These are phyloP conservation scores for Alcis repandata DNA, from an alignment of 2,888 invertebrate species.

Conservation along the genomic window DNA sequence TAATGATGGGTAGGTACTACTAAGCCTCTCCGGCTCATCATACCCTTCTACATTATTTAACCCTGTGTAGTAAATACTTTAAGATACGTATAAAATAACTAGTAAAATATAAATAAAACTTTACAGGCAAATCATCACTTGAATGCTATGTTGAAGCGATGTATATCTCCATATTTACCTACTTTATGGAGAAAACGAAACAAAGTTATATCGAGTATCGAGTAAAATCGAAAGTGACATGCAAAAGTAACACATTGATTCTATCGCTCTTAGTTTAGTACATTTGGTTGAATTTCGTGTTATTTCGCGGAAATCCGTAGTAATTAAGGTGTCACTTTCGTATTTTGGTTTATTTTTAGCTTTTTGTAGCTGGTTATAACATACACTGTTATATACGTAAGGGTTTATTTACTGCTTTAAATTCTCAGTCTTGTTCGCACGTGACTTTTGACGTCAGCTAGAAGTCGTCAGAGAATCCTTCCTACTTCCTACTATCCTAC, in stretches of 20 bases:
- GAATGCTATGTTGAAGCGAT: conserved; percentile 1
- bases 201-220: background rate
- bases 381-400: no score
- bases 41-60: no score
- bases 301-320: conserved; percentile 10
- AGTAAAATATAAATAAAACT: background rate
- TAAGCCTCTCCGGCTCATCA: no score
- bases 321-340: background rate
- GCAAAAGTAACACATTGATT: conserved; percentile 15
- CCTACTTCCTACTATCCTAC: no score
- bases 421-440: no score
- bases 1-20: no score
- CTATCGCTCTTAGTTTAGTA: background rate
- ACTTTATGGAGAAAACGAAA: conserved; percentile 19
- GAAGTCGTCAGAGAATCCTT: no score
- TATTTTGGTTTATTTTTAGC: background rate
- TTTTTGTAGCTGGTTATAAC: background rate
- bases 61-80: no score
- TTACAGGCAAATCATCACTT: background rate
- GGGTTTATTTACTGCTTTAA: no score
- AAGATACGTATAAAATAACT: background rate
- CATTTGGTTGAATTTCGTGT: background rate
- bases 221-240: conserved; percentile 14
- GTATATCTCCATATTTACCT: conserved; percentile 1
- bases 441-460: no score